Conservation (phyloP, 2,113 vertebrate genomes). For the Conger conger region DNA sequence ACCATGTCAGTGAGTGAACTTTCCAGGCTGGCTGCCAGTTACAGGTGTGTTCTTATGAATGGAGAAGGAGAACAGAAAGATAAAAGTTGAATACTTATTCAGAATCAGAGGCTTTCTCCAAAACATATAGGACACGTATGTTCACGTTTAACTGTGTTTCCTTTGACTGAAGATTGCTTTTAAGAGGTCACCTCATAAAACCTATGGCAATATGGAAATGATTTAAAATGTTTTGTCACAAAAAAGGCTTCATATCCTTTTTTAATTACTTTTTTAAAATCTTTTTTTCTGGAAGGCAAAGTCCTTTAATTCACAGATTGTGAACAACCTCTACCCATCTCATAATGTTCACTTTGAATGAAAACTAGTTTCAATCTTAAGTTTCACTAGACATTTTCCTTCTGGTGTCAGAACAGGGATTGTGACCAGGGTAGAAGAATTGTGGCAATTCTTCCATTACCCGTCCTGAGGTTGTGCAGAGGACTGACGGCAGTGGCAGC, state of each 20-base stretch:
- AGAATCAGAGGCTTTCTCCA: neutral
- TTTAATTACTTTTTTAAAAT: neutral
- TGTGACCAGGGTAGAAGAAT: neutral
- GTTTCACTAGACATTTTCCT: neutral
- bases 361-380: neutral
- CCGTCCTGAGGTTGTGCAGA: neutral
- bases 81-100: slow-evolving; percentile 19
- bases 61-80: neutral
- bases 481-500: neutral
- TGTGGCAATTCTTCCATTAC: neutral
- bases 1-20: no score
- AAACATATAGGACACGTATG: slow-evolving; percentile 32
- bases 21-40: neutral
- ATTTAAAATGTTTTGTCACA: neutral
- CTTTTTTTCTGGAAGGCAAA: neutral
- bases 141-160: slow-evolving; percentile 34
- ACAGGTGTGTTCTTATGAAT: slow-evolving; percentile 21
- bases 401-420: neutral
- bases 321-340: neutral
- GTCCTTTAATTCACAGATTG: neutral
- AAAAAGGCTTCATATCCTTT: neutral
- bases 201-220: slow-evolving; percentile 26
- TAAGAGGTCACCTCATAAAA: slow-evolving; percentile 43
- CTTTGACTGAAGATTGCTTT: slow-evolving; percentile 44
- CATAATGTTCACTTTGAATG: neutral